A percentile compares a stretch with the other conserved stretches of the same genome.
Conservation (phyloP, 2,113 vertebrate genomes). For the Crotalus helleri region DNA sequence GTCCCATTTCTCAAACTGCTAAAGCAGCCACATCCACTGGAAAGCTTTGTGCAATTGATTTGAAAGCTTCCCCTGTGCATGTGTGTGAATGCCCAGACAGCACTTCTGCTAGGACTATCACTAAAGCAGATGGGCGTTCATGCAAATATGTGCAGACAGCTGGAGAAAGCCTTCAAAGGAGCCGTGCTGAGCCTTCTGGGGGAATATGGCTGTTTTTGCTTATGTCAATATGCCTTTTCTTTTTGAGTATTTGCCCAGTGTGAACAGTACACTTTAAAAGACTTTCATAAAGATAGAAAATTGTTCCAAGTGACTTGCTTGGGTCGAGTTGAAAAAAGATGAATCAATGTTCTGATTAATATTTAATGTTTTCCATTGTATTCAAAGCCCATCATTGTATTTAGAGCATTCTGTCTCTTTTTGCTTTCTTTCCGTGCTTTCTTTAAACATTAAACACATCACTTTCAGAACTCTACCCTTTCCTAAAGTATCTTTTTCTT, state of each 20-base stretch:
- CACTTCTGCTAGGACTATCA: neutral
- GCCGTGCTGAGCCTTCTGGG: neutral
- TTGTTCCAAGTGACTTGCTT: conserved; percentile 12
- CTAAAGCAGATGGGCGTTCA: neutral
- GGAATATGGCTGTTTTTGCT: neutral
- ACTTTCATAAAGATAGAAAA: conserved; percentile 4
- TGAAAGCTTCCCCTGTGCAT: neutral
- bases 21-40: neutral
- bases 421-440: conserved; percentile 2
- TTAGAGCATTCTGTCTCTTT: conserved; percentile 1
- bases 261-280: neutral
- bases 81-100: neutral
- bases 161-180: neutral
- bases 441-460: conserved; percentile 18
- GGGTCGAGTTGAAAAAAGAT: conserved; percentile 37
- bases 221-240: neutral
- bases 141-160: neutral
- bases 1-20: neutral
- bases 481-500: neutral
- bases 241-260: neutral
- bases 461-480: neutral
- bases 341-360: conserved; percentile 38
- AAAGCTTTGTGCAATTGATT: neutral
- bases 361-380: conserved; percentile 10
- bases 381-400: conserved; percentile 15